These are phyloP conservation scores for Salmo trutta DNA, from an alignment of 2,797 vertebrate genomes.

Conservation along the genomic window DNA sequence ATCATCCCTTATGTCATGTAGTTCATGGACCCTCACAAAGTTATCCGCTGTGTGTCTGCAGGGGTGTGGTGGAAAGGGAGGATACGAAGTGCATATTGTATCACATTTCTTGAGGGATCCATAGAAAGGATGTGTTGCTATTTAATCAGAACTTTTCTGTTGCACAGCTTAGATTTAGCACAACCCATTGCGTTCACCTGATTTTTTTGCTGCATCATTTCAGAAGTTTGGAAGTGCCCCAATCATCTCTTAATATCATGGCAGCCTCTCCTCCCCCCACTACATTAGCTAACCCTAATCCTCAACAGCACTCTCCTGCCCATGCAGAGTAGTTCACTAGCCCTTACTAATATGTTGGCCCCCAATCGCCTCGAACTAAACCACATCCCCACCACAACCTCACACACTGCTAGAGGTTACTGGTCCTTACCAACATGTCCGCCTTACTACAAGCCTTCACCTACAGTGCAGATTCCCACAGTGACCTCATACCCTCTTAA, in stretches of 20 bases:
- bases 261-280: not conserved
- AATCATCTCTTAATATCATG: not conserved
- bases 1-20: too few relatives aligned
- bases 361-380: not conserved
- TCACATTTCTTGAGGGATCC: not conserved
- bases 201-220: not conserved
- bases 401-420: slow-evolving; percentile 25
- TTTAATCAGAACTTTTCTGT: not conserved
- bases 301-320: not conserved
- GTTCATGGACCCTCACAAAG: too few relatives aligned
- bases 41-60: too few relatives aligned
- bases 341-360: not conserved
- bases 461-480: slow-evolving; percentile 12
- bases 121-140: not conserved
- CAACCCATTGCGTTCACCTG: too few relatives aligned
- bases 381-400: not conserved
- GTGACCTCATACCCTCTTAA: slow-evolving; percentile 38
- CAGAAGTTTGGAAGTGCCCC: not conserved
- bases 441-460: slow-evolving; percentile 12
- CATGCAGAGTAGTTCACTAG: too few relatives aligned
- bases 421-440: slow-evolving; percentile 30
- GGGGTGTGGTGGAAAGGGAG: not conserved
- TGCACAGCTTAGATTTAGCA: not conserved
- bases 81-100: not conserved
- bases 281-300: not conserved